Evolutionary conservation across 2,113 vertebrate species (phyloP).

Genomic region (Xerus inauris): DNA sequence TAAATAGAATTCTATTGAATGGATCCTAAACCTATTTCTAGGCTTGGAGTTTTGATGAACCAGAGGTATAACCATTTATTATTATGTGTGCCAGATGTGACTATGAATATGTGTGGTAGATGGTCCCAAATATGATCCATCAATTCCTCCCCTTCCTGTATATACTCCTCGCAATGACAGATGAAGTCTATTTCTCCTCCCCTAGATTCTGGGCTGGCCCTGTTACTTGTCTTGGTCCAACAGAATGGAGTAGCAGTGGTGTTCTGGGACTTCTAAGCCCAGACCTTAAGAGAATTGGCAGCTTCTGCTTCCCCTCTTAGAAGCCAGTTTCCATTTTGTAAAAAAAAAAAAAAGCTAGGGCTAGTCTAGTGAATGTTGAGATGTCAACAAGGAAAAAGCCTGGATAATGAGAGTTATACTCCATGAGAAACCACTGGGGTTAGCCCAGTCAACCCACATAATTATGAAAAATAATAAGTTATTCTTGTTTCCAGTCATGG

Average conservation of each 20-base stretch:
- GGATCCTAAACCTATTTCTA: not conserved
- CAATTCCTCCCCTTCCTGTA: not conserved
- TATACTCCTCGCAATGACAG: not conserved
- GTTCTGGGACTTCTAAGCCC: not conserved
- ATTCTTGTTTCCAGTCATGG: not conserved
- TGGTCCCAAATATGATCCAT: not conserved
- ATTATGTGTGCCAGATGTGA: not conserved
- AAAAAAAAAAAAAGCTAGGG: not conserved
- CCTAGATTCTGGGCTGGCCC: not conserved
- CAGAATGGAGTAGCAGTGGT: not conserved
- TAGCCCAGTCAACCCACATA: too few relatives aligned
- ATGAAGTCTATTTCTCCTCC: not conserved
- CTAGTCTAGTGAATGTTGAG: not conserved
- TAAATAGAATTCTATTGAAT: not conserved
- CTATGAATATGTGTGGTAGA: not conserved
- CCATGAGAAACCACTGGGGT: too few relatives aligned
- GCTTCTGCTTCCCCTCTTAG: not conserved
- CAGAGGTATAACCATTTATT: not conserved
- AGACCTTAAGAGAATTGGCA: not conserved
- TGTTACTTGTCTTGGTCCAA: not conserved
- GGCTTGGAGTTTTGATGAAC: not conserved
- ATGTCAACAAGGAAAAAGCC: not conserved
- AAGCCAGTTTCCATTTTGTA: not conserved
- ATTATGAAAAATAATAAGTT: not conserved
- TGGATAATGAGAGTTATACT: not conserved